Percentiles rank a stretch among this genome's conserved stretches.
Evolutionary conservation across 2,797 vertebrate species (phyloP).

Genomic region (Enteromius unitaeniatus): DNA sequence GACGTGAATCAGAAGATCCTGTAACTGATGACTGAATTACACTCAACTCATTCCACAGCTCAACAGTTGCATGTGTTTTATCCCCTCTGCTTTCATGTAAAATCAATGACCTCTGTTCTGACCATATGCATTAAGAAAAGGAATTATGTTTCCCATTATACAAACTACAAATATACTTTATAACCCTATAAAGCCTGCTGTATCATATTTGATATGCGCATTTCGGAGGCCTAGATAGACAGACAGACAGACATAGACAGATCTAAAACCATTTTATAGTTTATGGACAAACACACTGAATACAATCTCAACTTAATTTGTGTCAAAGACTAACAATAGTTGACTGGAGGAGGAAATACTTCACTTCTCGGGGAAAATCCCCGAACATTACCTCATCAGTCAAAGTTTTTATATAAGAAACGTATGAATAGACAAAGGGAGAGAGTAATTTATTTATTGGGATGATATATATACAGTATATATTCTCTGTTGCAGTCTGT

Average conservation of each 20-base stretch:
- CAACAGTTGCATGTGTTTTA: conserved; percentile 30
- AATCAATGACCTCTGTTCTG: background rate
- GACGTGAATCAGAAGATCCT: conserved; percentile 56
- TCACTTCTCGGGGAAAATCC: conserved; percentile 42
- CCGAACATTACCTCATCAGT: conserved; percentile 16
- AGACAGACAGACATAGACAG: background rate
- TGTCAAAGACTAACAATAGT: conserved; percentile 23
- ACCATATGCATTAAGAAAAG: background rate
- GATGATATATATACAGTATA: background rate
- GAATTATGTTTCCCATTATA: background rate
- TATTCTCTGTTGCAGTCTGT: background rate
- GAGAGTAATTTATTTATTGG: background rate
- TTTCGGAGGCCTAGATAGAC: background rate
- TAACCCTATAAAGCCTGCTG: background rate
- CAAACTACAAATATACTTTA: background rate
- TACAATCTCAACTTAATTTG: conserved; percentile 4
- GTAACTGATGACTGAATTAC: conserved; percentile 29
- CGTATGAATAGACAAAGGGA: conserved; percentile 2
- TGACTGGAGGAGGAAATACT: background rate
- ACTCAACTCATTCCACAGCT: conserved; percentile 40
- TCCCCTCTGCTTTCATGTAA: background rate
- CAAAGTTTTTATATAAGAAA: conserved; percentile 6
- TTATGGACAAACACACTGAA: background rate
- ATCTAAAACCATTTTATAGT: background rate
- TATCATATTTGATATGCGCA: background rate